Evolutionary conservation across 2,888 invertebrate genomes (phyloP), one percentile per base, ranked within the genome.

Genomic region (Athalia rosae): DNA sequence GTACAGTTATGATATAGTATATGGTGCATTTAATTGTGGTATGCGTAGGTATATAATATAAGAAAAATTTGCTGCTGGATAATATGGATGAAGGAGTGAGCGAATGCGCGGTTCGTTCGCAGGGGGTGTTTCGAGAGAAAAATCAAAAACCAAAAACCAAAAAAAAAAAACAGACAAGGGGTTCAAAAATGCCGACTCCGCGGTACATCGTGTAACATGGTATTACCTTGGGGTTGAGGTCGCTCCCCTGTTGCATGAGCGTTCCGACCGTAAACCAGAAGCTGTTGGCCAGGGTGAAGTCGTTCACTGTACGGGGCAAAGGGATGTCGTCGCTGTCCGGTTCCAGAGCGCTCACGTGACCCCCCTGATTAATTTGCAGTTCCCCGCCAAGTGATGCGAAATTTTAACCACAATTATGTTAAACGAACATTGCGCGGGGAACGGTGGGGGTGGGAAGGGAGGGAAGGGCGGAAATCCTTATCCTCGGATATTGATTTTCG

Each of bases 241-340:
- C 97, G 79, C 96, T 96, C 80, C 97, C 98, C 90, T 98, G 98
- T 86, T 98, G 95, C 92, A 99, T 94, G 85, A 99, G 94, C 45
- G 98, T 98, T 47, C 98, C 98, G 62, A 98, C 97, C 82, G 97
- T 96, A 91, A 98, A 98, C 98, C 98, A 98, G 91, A 99, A 96
- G 83, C 97, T 96, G 91, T 99, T 96, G 84, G 94, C 93, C 80
- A 97, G 90, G 77, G 94, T 95, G 90, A 97, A 97, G 89, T 95
- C 95, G 91, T 97, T 97, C 90, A 95, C 94, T 77, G 93, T 90
- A 82, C 85, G 85, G 81, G 84, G 88, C 80, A 87, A 84, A 62
- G 85, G 85, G 82, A 89, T 86, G 85, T 89, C 89, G 80, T 89
- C 89, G 84, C 84, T 88, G 81, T 88, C 88, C 80, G 87, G 84